These are phyloP conservation scores for Typhlomys cinereus DNA, from an alignment of 2,113 vertebrate species.

Conservation along the genomic window DNA sequence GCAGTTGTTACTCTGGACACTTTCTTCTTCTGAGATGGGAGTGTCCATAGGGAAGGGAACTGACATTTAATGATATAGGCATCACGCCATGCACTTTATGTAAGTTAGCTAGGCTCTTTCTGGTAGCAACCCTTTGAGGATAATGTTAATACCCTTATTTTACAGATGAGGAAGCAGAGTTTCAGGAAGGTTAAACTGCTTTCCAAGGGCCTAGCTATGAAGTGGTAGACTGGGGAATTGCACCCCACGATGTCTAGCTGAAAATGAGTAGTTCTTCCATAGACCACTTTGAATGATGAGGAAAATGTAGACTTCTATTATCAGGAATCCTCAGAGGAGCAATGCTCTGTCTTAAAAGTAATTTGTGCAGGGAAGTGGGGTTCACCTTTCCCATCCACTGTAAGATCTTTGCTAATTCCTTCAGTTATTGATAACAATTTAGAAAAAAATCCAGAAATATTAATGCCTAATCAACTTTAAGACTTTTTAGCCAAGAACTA, in stretches of 20 bases:
- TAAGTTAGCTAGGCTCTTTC: conserved; percentile 25
- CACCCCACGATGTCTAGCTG: neutral
- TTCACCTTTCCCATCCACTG: neutral
- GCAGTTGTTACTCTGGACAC: neutral
- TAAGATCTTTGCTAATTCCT: neutral
- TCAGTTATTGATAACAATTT: neutral
- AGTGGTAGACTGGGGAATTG: conserved; percentile 16
- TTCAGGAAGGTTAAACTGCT: neutral
- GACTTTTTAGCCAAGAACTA: neutral
- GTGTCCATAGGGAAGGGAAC: neutral
- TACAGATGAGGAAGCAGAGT: neutral
- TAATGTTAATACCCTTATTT: conserved; percentile 16
- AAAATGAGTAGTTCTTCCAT: neutral
- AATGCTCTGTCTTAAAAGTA: neutral
- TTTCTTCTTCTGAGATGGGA: conserved; percentile 5
- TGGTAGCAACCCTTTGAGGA: neutral
- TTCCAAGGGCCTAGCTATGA: neutral
- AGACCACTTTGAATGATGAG: neutral
- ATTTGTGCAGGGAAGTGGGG: neutral
- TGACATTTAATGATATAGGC: neutral
- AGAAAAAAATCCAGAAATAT: conserved; percentile 10
- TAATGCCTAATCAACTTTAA: neutral
- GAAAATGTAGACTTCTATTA: neutral
- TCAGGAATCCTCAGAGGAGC: neutral
- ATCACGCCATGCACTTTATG: neutral